Conservation (phyloP, 1,140 invertebrate genomes). For the Drosophila bocki region DNA sequence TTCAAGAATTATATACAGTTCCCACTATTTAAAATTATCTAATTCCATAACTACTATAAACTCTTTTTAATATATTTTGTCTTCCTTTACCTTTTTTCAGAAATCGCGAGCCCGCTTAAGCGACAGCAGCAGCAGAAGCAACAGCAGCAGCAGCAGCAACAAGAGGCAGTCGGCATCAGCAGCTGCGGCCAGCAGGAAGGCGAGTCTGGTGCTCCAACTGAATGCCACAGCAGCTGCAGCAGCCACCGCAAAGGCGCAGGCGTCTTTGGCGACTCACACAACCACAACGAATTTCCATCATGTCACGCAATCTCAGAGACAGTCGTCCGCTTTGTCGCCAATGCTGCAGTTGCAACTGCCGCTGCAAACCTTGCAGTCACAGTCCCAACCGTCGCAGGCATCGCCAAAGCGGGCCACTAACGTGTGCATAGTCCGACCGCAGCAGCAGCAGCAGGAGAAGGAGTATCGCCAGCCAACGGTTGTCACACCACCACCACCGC, state of each 20-base stretch:
- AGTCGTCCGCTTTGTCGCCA: constrained; percentile 50
- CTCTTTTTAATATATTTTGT: constrained; percentile 1
- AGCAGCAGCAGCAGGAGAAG: constrained; percentile 70
- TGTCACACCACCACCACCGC: constrained; percentile 52
- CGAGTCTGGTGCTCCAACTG: constrained; percentile 50
- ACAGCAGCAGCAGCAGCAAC: constrained; percentile 37
- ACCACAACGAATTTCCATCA: constrained; percentile 76
- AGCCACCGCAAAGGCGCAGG: constrained; percentile 67
- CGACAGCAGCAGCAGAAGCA: constrained; percentile 56
- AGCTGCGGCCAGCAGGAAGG: constrained; percentile 42
- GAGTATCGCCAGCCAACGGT: constrained; percentile 45
- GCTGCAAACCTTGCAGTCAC: constrained; percentile 48
- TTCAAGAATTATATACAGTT: no score
- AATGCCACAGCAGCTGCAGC: constrained; percentile 55
- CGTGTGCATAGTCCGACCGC: constrained; percentile 78
- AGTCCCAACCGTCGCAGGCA: constrained; percentile 65
- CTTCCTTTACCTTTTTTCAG: constrained; percentile 40
- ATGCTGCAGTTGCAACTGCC: constrained; percentile 59
- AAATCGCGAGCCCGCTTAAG: constrained; percentile 80
- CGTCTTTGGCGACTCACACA: constrained; percentile 56
- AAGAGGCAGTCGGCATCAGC: constrained; percentile 51
- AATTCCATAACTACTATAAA: background rate
- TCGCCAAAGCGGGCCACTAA: constrained; percentile 71
- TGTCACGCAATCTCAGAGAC: constrained; percentile 80
- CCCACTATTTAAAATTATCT: no score